Conservation (phyloP, 2,797 vertebrate species). For the Micropoecilia bifurca region DNA sequence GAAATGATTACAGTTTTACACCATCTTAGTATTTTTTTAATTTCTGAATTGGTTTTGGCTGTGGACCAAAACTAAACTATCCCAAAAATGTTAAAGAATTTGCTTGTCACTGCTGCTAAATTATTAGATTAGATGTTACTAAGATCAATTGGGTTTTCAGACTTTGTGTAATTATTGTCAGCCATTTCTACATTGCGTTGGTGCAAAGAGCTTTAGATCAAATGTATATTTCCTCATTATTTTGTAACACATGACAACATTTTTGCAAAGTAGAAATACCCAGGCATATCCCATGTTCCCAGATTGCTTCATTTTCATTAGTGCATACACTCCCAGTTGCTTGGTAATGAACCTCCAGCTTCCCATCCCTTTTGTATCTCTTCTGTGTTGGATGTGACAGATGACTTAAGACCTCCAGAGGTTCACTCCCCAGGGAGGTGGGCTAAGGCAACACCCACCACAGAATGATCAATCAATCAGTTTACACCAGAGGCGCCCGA, state of each 20-base stretch:
- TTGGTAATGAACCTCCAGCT: constrained; percentile 73
- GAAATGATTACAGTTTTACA: background rate
- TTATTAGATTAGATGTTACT: background rate
- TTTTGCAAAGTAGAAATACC: constrained; percentile 20
- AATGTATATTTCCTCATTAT: background rate
- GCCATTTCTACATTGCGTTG: background rate
- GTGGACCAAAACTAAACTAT: background rate
- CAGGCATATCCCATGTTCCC: constrained; percentile 29
- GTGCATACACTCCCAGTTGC: constrained; percentile 49
- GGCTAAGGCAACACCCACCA: constrained; percentile 75
- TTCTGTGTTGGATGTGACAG: constrained; percentile 77
- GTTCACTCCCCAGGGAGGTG: constrained; percentile 69
- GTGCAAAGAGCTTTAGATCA: background rate
- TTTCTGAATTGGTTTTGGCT: background rate
- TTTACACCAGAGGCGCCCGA: constrained; percentile 75
- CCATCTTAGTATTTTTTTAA: background rate
- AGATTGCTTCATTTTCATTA: constrained; percentile 43
- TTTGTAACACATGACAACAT: background rate
- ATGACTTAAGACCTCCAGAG: constrained; percentile 79
- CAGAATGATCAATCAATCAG: constrained; percentile 82
- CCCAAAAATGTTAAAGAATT: background rate
- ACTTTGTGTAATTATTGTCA: background rate
- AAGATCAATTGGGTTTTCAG: background rate
- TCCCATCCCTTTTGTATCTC: constrained; percentile 59
- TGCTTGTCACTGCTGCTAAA: background rate